Conservation (phyloP, 30 jellyfish, hydroid and myxozoan species). For the Calvadosia cruxmelitensis region DNA sequence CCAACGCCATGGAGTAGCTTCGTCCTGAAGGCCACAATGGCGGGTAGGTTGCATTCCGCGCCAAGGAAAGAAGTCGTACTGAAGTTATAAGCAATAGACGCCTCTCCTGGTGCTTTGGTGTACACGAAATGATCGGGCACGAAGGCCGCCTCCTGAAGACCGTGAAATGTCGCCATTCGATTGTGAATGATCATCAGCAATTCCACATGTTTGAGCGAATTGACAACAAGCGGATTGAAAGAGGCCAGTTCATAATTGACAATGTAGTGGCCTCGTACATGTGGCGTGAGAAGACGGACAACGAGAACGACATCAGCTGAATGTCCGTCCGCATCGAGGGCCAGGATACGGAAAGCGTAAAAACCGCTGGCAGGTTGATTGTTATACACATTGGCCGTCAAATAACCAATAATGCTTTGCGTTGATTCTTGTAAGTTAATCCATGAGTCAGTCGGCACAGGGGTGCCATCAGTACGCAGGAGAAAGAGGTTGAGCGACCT, state of each 20-base stretch:
- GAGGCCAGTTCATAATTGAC: background rate
- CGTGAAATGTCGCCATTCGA: background rate
- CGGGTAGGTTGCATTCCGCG: background rate
- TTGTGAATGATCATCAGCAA: background rate
- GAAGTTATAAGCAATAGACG: background rate
- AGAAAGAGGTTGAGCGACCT: constrained; percentile 23
- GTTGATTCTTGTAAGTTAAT: constrained; percentile 36
- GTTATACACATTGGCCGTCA: background rate
- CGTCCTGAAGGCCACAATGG: background rate
- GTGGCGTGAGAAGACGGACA: background rate
- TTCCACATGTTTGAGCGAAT: background rate
- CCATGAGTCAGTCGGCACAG: constrained; percentile 50
- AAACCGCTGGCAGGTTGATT: background rate
- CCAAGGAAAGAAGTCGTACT: background rate
- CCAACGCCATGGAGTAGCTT: background rate
- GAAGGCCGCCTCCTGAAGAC: background rate
- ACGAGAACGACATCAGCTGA: background rate
- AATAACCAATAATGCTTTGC: constrained; percentile 8
- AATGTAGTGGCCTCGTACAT: background rate
- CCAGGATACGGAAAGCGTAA: background rate
- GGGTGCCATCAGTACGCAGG: constrained; percentile 19
- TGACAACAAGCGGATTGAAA: background rate
- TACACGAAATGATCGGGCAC: background rate
- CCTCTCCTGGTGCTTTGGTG: background rate
- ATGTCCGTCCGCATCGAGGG: background rate